Evolutionary conservation across 23 tunicate species (phyloP).

Genomic region (Oikopleura vanhoeffeni): DNA sequence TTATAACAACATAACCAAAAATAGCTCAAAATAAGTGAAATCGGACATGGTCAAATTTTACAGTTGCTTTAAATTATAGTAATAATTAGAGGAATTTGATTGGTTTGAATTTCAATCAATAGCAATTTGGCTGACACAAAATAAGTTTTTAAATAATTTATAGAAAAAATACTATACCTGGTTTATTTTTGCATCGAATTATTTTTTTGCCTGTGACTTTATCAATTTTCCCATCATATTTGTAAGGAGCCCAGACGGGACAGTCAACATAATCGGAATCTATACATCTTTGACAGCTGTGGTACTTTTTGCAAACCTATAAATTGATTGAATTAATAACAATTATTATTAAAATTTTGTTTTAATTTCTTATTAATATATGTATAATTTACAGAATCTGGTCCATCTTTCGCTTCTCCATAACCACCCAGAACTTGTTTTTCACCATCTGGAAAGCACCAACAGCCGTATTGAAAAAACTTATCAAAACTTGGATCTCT

Average conservation of each 20-base stretch:
- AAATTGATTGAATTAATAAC: not conserved
- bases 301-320: not conserved
- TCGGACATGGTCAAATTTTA: too few species aligned
- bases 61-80: too few species aligned
- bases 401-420: not conserved
- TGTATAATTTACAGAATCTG: not conserved
- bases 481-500: constrained; percentile 8
- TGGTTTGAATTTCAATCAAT: too few species aligned
- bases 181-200: not conserved
- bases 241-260: not conserved
- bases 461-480: not conserved
- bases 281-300: not conserved
- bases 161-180: not conserved
- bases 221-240: not conserved
- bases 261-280: not conserved
- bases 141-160: not conserved
- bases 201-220: not conserved
- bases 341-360: not conserved
- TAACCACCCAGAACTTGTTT: not conserved
- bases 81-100: too few species aligned
- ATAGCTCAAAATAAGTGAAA: too few species aligned
- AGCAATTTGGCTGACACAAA: too few species aligned
- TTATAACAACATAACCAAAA: too few species aligned
- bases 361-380: not conserved
- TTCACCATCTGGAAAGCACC: constrained; percentile 11